These are phyloP conservation scores for Bombus waltoni DNA, from an alignment of 1,140 invertebrate species.

Conservation along the genomic window DNA sequence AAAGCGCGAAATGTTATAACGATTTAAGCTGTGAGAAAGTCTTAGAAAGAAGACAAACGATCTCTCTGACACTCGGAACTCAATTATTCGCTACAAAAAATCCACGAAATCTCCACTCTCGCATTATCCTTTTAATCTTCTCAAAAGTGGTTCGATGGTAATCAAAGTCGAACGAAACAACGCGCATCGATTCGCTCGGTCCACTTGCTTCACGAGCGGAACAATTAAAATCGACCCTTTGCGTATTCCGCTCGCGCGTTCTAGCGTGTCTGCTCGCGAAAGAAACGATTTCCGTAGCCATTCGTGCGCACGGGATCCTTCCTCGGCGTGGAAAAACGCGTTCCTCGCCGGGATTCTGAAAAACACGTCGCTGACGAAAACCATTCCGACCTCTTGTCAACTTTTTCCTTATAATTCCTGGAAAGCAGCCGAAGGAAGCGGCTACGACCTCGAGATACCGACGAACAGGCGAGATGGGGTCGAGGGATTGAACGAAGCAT, in stretches of 20 bases:
- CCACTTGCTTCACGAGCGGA: neutral
- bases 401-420: conserved; percentile 48
- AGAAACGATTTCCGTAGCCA: conserved; percentile 49
- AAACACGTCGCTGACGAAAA: conserved; percentile 43
- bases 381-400: conserved; percentile 31
- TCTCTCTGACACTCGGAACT: neutral
- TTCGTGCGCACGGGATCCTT: conserved; percentile 28
- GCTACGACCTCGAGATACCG: neutral
- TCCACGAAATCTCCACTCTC: neutral
- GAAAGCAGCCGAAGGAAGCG: conserved; percentile 6
- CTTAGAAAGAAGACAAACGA: neutral
- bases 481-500: conserved; percentile 6
- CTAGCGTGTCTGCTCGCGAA: neutral
- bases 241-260: conserved; percentile 20
- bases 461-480: neutral
- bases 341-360: conserved; percentile 32
- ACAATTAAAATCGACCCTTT: conserved; percentile 16
- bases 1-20: neutral
- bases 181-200: neutral
- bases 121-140: neutral
- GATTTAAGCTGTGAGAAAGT: neutral
- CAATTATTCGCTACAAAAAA: neutral
- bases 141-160: neutral
- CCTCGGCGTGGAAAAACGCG: conserved; percentile 55
- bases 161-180: neutral